Base-by-base conservation (phyloP, 2,797 vertebrate genomes). In the Numenius phaeopus region DNA sequence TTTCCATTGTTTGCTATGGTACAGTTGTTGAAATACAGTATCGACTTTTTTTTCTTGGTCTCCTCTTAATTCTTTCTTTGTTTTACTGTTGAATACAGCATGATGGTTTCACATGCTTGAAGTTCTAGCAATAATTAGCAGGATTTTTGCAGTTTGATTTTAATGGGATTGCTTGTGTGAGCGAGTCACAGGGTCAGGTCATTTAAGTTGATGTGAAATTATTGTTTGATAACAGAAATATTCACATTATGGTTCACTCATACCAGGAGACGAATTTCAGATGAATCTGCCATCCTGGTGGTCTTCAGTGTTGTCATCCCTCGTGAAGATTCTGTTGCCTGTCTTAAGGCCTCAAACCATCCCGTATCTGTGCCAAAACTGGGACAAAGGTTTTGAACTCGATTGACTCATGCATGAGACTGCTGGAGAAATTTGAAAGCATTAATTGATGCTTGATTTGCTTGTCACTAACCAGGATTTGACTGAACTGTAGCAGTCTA, bases 241-340 rank as follows among this genome's bases (percentile, higher is more conserved):
- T 49, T 70, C 72, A 97, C 37, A 37, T 67, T 94, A 29, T 42
- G 49, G 16, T 89, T 97, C 83, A 24, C 75, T 61, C 72, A 21
- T 96, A 16, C 85, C 67, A 86, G 96, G 89, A 98, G 97, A 97
- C 20, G 96, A 97, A 91, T 98, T 98, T 94, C 98, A 94, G 65
- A 72, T 95, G 97, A 98, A 97, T 96, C 95, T 98, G 59, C 97
- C 96, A 64, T 97, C 97, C 78, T 98, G 98, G 98, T 98, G 98
- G 97, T 98, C 97, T 1, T 98, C 98, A 88, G 98, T 96, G 67
- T 98, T 98, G 98, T 98, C 98, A 91, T 98, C 98, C 70, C 98
- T 98, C 10, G 39, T 98, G 98, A 98, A 98, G 98, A 98, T 93
- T 80, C 95, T 98, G 77, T 97, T 98, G 95, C 97, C 98, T 57